Base-by-base conservation (phyloP, 2,797 vertebrate genomes). In the Accipiter badius region DNA sequence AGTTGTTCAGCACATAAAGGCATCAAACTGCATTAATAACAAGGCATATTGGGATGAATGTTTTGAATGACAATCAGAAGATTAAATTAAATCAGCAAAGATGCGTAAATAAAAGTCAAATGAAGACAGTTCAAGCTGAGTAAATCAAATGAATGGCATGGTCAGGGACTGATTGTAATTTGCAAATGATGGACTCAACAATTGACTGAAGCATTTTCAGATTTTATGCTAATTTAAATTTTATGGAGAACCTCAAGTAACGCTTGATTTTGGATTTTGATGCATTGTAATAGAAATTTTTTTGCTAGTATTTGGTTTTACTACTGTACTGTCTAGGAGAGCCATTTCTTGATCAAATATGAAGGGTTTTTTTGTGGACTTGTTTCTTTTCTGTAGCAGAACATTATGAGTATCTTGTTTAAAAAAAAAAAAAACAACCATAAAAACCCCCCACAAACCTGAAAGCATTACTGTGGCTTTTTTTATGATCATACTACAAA, bases 81-180 rank as follows among this genome's bases (percentile, higher is more conserved):
- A 86, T 93, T 72, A 83, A 96, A 92, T 92, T 88, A 74, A 95
- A 91, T 94, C 87, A 87, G 82, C 74, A 94, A 89, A 95, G 82
- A 94, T 82, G 83, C 57, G 1, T 92, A 90, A 95, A 54, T 59
- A 93, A 76, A 70, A 83, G 37, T 83, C 6, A 6, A 96, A 92
- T 46, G 50, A 92, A 94, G 96, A 82, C 81, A 80, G 50, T 89
- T 95, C 74, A 92, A 61, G 92, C 84, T 93, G 92, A 92, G 87
- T 96, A 95, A 95, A 87, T 91, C 28, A 94, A 72, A 84, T 91
- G 90, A 96, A 55, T 94, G 92, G 50, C 92, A 85, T 81, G 89
- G 95, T 87, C 96, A 82, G 76, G 93, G 63, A 82, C 47, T 90
- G 57, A 84, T 54, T 89, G 37, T 93, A 89, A 95, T 92, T 94